A percentile compares a stretch with the other conserved stretches of the same genome.
These are phyloP conservation scores for Misgurnus anguillicaudatus DNA, from an alignment of 2,113 vertebrate species.

Conservation along the genomic window DNA sequence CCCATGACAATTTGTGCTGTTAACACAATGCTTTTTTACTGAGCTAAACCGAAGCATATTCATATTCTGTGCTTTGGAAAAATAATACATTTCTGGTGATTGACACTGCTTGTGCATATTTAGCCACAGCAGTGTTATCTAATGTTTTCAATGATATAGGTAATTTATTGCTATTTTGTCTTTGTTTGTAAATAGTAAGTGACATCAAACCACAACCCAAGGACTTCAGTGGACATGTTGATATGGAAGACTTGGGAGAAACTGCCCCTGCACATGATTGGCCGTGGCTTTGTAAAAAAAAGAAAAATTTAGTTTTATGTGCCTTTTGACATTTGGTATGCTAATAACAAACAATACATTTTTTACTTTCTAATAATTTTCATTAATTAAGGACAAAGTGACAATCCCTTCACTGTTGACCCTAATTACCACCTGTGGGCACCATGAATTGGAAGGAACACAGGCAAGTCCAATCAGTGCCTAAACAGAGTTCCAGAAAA, in stretches of 20 bases:
- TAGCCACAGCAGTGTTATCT: background rate
- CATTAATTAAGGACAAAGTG: background rate
- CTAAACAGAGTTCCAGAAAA: constrained; percentile 48
- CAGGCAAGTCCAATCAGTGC: background rate
- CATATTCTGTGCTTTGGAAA: background rate
- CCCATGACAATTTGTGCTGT: no score
- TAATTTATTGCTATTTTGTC: background rate
- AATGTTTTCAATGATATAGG: background rate
- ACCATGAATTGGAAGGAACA: constrained; percentile 38
- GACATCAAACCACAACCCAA: constrained; percentile 9
- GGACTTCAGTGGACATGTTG: background rate
- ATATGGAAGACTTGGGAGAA: constrained; percentile 25
- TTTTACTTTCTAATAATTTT: background rate
- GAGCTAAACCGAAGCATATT: no score
- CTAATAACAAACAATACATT: background rate
- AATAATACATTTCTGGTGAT: background rate
- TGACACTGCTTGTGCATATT: background rate
- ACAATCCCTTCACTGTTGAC: constrained; percentile 18
- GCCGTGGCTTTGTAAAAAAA: constrained; percentile 14
- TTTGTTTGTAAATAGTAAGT: background rate
- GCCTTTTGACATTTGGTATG: background rate
- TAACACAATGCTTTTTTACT: no score
- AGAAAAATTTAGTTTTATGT: background rate
- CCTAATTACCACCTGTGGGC: constrained; percentile 32
- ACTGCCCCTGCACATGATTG: constrained; percentile 17